Evolutionary conservation across 2,888 invertebrate species (phyloP).

Genomic region (Meta bourneti): DNA sequence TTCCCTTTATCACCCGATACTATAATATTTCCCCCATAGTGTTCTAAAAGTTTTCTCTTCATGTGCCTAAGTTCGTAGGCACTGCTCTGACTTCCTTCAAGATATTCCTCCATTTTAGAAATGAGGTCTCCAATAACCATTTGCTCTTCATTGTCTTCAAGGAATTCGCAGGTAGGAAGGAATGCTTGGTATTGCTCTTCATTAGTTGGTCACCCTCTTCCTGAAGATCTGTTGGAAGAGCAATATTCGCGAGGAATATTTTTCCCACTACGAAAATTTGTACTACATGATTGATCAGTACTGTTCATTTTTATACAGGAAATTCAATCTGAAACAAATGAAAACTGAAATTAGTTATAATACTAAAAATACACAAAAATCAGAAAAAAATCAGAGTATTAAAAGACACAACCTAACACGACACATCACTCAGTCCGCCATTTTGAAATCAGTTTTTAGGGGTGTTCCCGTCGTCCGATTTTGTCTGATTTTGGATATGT

Average conservation of each 20-base stretch:
- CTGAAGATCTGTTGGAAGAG: neutral
- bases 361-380: too few relatives aligned
- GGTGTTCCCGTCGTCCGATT: too few relatives aligned
- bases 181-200: slow-evolving; percentile 30
- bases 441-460: too few relatives aligned
- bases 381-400: too few relatives aligned
- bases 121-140: slow-evolving; percentile 22
- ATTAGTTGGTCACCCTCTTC: slow-evolving; percentile 12
- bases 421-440: too few relatives aligned
- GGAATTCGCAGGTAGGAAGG: slow-evolving; percentile 12
- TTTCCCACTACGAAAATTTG: slow-evolving; percentile 35
- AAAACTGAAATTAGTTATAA: too few relatives aligned
- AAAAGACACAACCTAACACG: too few relatives aligned
- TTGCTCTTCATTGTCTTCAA: slow-evolving; percentile 16
- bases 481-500: too few relatives aligned
- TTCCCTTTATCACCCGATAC: slow-evolving; percentile 27
- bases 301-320: too few relatives aligned
- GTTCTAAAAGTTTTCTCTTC: slow-evolving; percentile 30
- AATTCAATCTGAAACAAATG: too few relatives aligned
- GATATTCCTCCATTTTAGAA: slow-evolving; percentile 33
- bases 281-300: slow-evolving; percentile 26
- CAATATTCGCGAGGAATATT: slow-evolving; percentile 25
- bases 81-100: slow-evolving; percentile 33
- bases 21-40: slow-evolving; percentile 36
- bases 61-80: neutral